Evolutionary conservation across 1,140 invertebrate genomes (phyloP), one percentile per base, ranked within the genome.

Genomic region (Microplitis demolitor): DNA sequence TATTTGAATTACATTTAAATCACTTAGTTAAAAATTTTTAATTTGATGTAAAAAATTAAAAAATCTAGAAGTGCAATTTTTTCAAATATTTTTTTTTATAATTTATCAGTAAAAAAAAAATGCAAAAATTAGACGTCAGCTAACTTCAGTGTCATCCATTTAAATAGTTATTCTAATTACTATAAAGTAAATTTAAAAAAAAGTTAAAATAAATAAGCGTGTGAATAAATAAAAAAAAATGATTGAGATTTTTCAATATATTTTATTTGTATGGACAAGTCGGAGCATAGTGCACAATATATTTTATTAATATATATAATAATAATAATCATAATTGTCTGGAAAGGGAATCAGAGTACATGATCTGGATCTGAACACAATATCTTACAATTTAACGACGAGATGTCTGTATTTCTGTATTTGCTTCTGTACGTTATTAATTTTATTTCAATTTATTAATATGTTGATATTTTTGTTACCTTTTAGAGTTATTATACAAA

Each of bases 361-460:
- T 85, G 37, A 84, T 83, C 83, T 83, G 83, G 85, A 77, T 81
- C 84, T 85, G 82, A 84, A 85, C 84, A 85, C 84, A 85, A 85
- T 85, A 85, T 85, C 82, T 85, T 85, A 85, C 84, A 85, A 83
- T 84, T 84, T 84, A 85, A 85, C 83, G 82, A 85, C 84, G 81
- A 85, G 80, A 85, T 84, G 82, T 83, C 82, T 84, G 84, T 82
- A 78, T 80, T 82, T 83, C 74, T 80, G 79, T 82, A 79, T 78
- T 80, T 82, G 78, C 78, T 84, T 83, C 76, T 80, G 81, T 82
- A 84, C 79, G 82, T 80, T 77, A 78, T 74, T 66, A 60, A 37
- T 64, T 53, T 64, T 62, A 61, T 64, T 73, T 60, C 50, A 3
- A 13, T 58, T 33, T 13, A 83, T 78, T 84, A 82, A 82, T 24